A percentile compares a stretch with the other conserved stretches of the same genome.
phyloP scores from a whole-genome alignment of 2,113 vertebrate genomes.

The Solea senegalensis region DNA sequence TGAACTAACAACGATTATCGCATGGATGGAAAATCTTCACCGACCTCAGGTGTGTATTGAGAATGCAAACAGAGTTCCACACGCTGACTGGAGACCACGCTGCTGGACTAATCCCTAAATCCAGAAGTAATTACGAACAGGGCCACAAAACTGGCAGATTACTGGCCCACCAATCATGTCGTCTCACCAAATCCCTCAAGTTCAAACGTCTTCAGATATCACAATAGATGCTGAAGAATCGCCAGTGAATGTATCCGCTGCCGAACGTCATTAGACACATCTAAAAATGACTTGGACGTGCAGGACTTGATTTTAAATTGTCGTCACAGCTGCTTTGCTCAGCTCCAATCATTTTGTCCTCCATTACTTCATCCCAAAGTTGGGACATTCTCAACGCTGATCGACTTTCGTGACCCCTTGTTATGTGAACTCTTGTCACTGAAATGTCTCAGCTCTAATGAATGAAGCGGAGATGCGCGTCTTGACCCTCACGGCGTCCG shows the following conservation, averaged over 20 bases:
- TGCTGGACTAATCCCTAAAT: slow-evolving; percentile 4
- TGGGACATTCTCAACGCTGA: no score
- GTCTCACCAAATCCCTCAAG: background rate
- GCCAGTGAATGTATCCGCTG: no score
- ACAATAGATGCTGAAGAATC: background rate
- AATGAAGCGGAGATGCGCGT: no score
- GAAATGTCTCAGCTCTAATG: no score
- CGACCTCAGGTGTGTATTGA: background rate
- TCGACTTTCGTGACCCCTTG: no score
- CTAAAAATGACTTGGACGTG: background rate
- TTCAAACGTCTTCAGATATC: background rate
- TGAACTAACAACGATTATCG: background rate
- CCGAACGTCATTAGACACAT: no score
- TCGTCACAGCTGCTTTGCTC: no score
- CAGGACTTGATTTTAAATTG: background rate
- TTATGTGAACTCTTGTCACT: no score
- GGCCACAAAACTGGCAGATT: background rate
- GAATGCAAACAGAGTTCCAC: background rate
- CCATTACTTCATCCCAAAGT: no score
- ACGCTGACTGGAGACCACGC: background rate
- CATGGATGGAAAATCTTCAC: background rate
- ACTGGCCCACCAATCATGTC: background rate
- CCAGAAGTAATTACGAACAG: background rate
- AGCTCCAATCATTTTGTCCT: no score
- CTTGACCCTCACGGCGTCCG: no score